Percentiles rank a stretch among this genome's conserved stretches.
Evolutionary conservation across 1,140 invertebrate species (phyloP).

Genomic region (Lasioglossum baleicum): DNA sequence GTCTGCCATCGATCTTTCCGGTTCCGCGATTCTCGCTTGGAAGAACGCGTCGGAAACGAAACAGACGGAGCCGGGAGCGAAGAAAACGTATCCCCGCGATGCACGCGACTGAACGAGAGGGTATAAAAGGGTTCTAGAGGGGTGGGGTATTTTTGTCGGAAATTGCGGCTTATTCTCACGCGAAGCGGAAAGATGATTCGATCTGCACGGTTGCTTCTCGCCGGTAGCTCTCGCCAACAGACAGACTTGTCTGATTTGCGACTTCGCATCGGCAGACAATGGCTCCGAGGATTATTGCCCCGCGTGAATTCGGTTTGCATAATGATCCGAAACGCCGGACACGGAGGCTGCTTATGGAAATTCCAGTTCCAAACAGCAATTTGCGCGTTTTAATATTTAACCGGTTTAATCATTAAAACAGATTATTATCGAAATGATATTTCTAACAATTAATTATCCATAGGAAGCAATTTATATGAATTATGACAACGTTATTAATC

Average conservation of each 20-base stretch:
- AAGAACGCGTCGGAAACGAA: not conserved
- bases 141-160: not conserved
- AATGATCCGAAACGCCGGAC: too few relatives aligned
- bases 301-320: not conserved
- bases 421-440: too few relatives aligned
- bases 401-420: not conserved
- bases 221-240: not conserved
- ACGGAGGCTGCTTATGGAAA: conserved; percentile 1
- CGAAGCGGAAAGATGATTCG: conserved; percentile 5
- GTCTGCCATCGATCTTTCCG: not conserved
- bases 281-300: not conserved
- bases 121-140: too few relatives aligned
- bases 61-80: too few relatives aligned
- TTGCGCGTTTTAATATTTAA: conserved; percentile 5
- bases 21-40: not conserved
- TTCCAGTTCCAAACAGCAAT: conserved; percentile 18
- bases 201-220: not conserved
- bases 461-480: too few relatives aligned
- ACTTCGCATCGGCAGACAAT: not conserved
- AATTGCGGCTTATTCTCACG: conserved; percentile 5
- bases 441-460: too few relatives aligned
- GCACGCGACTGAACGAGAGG: not conserved
- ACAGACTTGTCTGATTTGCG: not conserved
- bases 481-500: too few relatives aligned
- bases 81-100: not conserved